phyloP scores from a whole-genome alignment of 1,140 invertebrate genomes.

The Pseudoatta argentina region DNA sequence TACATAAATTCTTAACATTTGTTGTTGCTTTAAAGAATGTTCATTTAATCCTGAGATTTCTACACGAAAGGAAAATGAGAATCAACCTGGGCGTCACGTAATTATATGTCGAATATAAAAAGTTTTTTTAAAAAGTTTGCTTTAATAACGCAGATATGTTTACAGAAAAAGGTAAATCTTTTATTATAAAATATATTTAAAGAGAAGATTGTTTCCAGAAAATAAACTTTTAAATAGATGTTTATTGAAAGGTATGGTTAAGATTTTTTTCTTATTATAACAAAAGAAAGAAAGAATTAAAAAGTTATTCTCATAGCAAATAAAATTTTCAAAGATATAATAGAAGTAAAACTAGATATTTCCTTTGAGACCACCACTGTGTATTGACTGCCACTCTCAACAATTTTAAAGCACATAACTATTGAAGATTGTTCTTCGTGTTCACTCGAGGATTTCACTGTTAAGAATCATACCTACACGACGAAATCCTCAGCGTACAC shows the following conservation, averaged over 20 bases:
- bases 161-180: neutral
- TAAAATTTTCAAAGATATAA: constrained; percentile 24
- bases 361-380: neutral
- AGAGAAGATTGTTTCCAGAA: neutral
- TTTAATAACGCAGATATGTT: neutral
- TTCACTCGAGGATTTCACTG: constrained; percentile 2
- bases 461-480: constrained; percentile 2
- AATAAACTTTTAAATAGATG: constrained; percentile 3
- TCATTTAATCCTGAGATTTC: constrained; percentile 48
- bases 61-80: constrained; percentile 68
- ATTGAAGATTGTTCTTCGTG: constrained; percentile 27
- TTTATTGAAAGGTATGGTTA: neutral
- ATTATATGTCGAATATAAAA: constrained; percentile 35
- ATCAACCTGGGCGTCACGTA: constrained; percentile 23
- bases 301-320: neutral
- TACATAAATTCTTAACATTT: constrained; percentile 66
- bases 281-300: neutral
- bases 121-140: constrained; percentile 1
- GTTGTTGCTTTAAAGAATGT: constrained; percentile 1
- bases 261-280: neutral
- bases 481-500: constrained; percentile 27
- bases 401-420: neutral
- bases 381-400: constrained; percentile 23
- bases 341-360: neutral
- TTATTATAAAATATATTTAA: neutral